Evolutionary conservation across 2,797 vertebrate genomes (phyloP).

Genomic region (Salarias fasciatus): DNA sequence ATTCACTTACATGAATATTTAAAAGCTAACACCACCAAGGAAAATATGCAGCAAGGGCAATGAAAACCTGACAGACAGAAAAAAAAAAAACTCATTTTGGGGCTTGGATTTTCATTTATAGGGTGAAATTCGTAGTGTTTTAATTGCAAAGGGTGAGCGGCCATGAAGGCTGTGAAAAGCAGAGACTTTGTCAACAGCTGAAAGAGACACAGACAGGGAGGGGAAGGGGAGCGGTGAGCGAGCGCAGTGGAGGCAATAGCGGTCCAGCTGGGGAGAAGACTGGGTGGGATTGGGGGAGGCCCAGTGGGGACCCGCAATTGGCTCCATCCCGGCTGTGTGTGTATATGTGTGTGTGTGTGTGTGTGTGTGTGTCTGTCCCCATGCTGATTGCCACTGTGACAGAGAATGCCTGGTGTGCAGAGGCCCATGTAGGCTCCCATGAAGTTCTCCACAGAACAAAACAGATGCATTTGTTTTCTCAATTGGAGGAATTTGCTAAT

Average conservation of each 20-base stretch:
- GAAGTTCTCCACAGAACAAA: constrained; percentile 72
- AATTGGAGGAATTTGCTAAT: constrained; percentile 80
- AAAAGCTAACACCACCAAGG: constrained; percentile 71
- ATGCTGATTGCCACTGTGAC: constrained; percentile 59
- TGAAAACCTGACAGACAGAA: constrained; percentile 27
- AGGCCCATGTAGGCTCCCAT: constrained; percentile 75
- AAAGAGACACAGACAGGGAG: constrained; percentile 38
- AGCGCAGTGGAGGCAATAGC: constrained; percentile 36
- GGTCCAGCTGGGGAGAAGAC: constrained; percentile 63
- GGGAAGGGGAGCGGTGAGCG: constrained; percentile 18
- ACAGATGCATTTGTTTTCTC: constrained; percentile 80
- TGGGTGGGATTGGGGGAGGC: constrained; percentile 48
- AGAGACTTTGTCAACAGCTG: constrained; percentile 13
- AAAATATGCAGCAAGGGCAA: constrained; percentile 69
- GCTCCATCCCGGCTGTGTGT: constrained; percentile 46
- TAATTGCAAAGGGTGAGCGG: constrained; percentile 31
- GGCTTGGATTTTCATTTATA: too few species aligned
- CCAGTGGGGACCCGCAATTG: constrained; percentile 56
- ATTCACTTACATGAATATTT: constrained; percentile 80
- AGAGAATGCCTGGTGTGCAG: constrained; percentile 77
- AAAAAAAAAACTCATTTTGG: neutral
- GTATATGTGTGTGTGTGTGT: constrained; percentile 36
- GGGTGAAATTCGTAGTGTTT: constrained; percentile 19
- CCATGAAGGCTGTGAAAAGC: neutral
- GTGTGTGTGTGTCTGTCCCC: constrained; percentile 34